phyloP scores from a whole-genome alignment of 2,888 invertebrate genomes.

The Gymnocheta viridis region DNA sequence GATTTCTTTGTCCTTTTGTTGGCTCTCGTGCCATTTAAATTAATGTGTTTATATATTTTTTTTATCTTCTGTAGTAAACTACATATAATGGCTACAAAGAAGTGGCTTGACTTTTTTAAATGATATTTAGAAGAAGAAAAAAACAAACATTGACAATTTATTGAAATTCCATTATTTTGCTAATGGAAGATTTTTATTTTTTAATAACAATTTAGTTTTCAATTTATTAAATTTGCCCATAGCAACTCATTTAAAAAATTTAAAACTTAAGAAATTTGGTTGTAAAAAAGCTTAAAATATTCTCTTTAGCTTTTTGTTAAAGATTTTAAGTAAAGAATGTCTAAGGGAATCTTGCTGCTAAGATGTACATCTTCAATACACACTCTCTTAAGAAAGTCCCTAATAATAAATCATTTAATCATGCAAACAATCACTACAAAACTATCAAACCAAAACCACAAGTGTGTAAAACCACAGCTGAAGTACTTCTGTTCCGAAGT shows the following conservation, averaged over 20 bases:
- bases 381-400: neutral
- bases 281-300: too few species aligned
- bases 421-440: constrained; percentile 23
- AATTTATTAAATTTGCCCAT: neutral
- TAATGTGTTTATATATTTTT: constrained; percentile 30
- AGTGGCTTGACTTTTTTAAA: neutral
- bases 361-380: too few species aligned
- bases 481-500: constrained; percentile 25
- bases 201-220: neutral
- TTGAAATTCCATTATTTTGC: constrained; percentile 2
- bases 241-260: neutral
- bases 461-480: constrained; percentile 57
- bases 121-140: neutral
- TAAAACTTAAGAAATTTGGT: neutral
- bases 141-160: constrained; percentile 14
- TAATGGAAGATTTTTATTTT: neutral
- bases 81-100: neutral
- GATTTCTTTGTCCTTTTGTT: constrained; percentile 6
- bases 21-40: constrained; percentile 24
- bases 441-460: constrained; percentile 48
- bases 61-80: neutral
- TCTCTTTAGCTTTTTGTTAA: too few species aligned
- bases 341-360: too few species aligned
- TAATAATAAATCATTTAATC: constrained; percentile 32
- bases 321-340: too few species aligned